phyloP scores from a whole-genome alignment of 92 coral and sea anemone species.

The Bergia puertoricense region DNA sequence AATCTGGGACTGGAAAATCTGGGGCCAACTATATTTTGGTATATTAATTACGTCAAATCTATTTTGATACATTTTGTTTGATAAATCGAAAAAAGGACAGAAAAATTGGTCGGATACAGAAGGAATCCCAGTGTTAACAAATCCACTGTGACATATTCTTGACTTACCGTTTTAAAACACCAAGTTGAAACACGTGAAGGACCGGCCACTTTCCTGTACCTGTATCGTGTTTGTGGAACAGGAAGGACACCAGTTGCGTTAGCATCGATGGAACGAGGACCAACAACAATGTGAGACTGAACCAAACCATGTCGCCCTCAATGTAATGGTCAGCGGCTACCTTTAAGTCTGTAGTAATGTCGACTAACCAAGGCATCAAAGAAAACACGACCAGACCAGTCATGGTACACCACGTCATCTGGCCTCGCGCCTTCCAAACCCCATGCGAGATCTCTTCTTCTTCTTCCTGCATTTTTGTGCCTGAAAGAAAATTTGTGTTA shows the following conservation, averaged over 20 bases:
- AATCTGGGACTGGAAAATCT: too few species aligned
- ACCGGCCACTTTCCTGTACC: too few species aligned
- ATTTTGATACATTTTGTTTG: too few species aligned
- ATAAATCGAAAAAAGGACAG: too few species aligned
- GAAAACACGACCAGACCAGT: not conserved
- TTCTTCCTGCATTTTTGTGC: not conserved
- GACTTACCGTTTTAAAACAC: too few species aligned
- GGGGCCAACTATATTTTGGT: too few species aligned
- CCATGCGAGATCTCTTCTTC: not conserved
- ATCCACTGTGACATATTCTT: too few species aligned
- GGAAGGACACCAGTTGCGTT: constrained; percentile 15
- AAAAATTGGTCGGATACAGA: too few species aligned
- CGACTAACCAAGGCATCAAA: constrained; percentile 5
- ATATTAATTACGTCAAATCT: too few species aligned
- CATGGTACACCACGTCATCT: not conserved
- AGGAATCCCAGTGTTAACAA: too few species aligned
- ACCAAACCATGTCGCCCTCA: constrained; percentile 15
- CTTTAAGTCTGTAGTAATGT: constrained; percentile 28
- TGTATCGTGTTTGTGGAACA: constrained; percentile 7
- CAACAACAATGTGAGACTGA: constrained; percentile 7
- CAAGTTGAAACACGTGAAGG: too few species aligned
- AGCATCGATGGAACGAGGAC: constrained; percentile 13
- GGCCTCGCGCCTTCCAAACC: constrained; percentile 31
- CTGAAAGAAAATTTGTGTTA: not conserved
- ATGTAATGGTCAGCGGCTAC: constrained; percentile 26